Base-by-base conservation (phyloP, 2,888 invertebrate genomes). In the Polyploca ridens region DNA sequence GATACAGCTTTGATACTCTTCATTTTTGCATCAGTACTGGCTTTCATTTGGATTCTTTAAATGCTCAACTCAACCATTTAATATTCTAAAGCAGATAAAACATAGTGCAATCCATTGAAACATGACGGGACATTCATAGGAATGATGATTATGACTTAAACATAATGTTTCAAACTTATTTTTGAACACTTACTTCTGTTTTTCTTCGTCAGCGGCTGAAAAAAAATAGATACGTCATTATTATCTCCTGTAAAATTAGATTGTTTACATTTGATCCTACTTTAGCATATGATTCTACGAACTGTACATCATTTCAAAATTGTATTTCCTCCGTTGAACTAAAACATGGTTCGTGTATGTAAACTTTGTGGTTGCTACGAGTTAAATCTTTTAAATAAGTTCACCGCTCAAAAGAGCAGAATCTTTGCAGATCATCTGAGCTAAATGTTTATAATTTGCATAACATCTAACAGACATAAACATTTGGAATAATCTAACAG, bases 171-270 rank as follows among this genome's bases (percentile, higher is more conserved):
- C 8, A 16, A 49, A 49, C 1, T 19, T 54, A 54, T 54, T 54
- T 54, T 10, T 10, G 8, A 10, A 74, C 80, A 96, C 98, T 98
- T 95, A 98, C 98, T 97, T 98, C 95, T 98, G 98, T 95, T 97
- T 97, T 84, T 98, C 98, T 95, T 98, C 98, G 95, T 98, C 98
- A 95, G 98, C 97, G 93, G 98, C 98, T 98, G 96, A 93, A 97
- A 97, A 96, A 90, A 83, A 86, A 88, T 85, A 75, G 69, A 71
- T 69, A 73, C 10, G 62, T 60, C 8, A 65, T 78, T 67, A 80
- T 65, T 72, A 64, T 61, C 7, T 19, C 10, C 4, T 5, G 54
- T 54, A 54, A 54, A n/a, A n/a, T 54, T 54, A 10, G 10, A 54
- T 19, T 10, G 19, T 54, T 54, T 54, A 54, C 19, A 10, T 54